Base-by-base conservation (phyloP, 2,797 vertebrate genomes). In the Australoheros facetus region DNA sequence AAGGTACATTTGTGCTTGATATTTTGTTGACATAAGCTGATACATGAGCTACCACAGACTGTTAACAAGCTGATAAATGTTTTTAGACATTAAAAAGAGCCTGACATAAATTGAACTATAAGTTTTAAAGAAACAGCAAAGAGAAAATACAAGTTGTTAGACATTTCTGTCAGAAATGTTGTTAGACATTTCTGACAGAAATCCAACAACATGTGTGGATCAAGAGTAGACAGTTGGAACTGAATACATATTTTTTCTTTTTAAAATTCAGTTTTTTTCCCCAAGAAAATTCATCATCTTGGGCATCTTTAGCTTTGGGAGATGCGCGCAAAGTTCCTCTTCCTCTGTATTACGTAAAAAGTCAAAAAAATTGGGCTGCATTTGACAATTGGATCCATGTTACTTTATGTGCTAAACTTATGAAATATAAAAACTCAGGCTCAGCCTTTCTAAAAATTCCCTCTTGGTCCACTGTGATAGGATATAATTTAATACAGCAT, bases 381-480 rank as follows among this genome's bases (percentile, higher is more conserved):
- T 48, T 30, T 66, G 42, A 19, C 37, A 28, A 32, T 17, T 39
- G 9, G 51, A 30, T 55, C 7, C 34, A 42, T 56, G 28, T 19
- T 30, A 28, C 23, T 66, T 45, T 69, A n/a, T 51, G 26, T 69
- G 54, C 75, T 37, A 26, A 6, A 2, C 13, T 70, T 23, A 32
- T 66, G 19, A 42, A 73, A 70, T 54, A 66, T 56, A 17, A 71
- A 69, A 70, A 7, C 69, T 30, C 7, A 57, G 51, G 32, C n/a
- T 75, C 53, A 48, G 1, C 5, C 58, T 62, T 51, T 70, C 60
- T 64, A 26, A 70, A 64, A 74, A 54, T n/a, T 56, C 48, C 13
- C 73, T 56, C 58, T 81, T 30, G 30, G 17, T n/a, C 23, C 7
- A 37, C 21, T 39, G 16, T 42, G 30, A 55, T 12, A 21, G 16